phyloP scores from a whole-genome alignment of 2,113 vertebrate genomes.

The Myiagra hebetior region DNA sequence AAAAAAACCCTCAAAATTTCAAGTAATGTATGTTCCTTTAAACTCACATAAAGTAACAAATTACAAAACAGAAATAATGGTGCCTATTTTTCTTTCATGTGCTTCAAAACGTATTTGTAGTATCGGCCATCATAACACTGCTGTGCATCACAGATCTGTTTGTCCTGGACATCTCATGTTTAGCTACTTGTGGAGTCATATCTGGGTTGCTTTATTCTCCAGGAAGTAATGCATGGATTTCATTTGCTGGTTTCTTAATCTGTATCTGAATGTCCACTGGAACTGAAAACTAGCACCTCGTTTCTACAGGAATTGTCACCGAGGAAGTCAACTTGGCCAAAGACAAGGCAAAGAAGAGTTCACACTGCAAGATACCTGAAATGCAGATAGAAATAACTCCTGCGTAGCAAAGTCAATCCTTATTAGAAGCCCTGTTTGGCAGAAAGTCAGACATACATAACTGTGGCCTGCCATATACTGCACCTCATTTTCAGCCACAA shows the following conservation, averaged over 20 bases:
- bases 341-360: background rate
- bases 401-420: background rate
- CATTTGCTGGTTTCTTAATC: background rate
- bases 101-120: background rate
- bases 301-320: background rate
- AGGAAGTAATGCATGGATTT: background rate
- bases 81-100: background rate
- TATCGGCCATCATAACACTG: background rate
- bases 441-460: background rate
- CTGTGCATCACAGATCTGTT: background rate
- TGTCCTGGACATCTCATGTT: background rate
- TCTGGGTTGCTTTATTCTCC: background rate
- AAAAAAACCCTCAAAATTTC: accelerated
- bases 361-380: background rate
- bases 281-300: background rate
- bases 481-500: background rate
- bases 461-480: background rate
- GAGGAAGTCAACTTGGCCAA: background rate
- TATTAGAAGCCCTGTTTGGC: background rate
- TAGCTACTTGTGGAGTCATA: background rate
- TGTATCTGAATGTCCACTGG: background rate
- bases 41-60: background rate
- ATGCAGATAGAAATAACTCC: background rate
- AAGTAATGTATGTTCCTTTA: background rate
- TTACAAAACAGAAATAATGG: background rate